These are phyloP conservation scores for Ardeotis arabs DNA, from an alignment of 2,113 vertebrate species.

Conservation along the genomic window DNA sequence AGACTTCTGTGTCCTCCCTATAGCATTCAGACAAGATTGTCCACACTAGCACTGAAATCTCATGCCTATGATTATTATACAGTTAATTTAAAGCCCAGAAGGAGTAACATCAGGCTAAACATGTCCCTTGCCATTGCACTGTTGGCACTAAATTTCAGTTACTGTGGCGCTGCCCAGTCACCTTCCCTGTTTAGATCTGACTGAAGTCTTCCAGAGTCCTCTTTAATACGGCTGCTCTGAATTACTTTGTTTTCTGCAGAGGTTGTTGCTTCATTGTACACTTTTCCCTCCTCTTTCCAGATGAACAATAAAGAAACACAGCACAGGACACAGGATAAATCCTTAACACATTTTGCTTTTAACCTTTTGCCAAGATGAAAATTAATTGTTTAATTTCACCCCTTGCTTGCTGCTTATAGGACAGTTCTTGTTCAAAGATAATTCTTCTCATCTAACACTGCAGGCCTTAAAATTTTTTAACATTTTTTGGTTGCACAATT, in stretches of 20 bases:
- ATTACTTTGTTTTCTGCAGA: not conserved
- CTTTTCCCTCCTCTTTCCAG: not conserved
- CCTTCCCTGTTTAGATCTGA: not conserved
- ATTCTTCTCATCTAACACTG: not conserved
- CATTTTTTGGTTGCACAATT: not conserved
- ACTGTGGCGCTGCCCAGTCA: not conserved
- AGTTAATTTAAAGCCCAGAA: not conserved
- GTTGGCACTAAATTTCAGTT: not conserved
- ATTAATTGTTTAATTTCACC: not conserved
- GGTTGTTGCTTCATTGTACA: not conserved
- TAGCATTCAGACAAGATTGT: not conserved
- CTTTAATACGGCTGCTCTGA: not conserved
- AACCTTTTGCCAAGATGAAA: not conserved
- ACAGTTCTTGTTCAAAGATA: not conserved
- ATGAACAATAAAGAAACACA: not conserved
- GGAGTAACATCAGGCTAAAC: not conserved
- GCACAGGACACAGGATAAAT: not conserved
- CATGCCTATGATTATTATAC: not conserved
- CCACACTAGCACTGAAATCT: not conserved
- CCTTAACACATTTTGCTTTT: not conserved
- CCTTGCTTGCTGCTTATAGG: not conserved
- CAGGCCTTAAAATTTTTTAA: not conserved
- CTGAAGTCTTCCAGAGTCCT: not conserved
- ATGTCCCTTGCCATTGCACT: not conserved
- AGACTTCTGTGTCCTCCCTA: not conserved